A percentile compares a stretch with the other conserved stretches of the same genome.
phyloP scores from a whole-genome alignment of 2,888 invertebrate species.

The Steromphala cineraria region DNA sequence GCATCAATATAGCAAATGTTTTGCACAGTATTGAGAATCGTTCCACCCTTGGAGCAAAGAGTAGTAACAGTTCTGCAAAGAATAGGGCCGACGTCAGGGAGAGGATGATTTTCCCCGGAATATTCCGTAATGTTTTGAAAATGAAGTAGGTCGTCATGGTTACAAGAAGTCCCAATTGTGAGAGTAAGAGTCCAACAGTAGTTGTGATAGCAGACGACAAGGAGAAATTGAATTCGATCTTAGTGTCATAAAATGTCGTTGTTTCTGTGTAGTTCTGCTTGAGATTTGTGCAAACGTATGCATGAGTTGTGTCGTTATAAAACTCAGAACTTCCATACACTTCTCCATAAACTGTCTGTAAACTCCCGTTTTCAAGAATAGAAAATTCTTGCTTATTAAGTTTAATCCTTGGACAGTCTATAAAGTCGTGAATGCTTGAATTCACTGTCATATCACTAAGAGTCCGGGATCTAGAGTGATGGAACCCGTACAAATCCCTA shows the following conservation, averaged over 20 bases:
- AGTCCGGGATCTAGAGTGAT: not conserved
- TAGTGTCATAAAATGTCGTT: not conserved
- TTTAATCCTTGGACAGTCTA: not conserved
- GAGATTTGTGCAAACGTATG: conserved; percentile 41
- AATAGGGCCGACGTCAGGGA: conserved; percentile 77
- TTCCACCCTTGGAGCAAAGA: conserved; percentile 74
- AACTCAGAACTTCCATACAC: conserved; percentile 32
- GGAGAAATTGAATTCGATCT: conserved; percentile 31
- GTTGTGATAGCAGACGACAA: conserved; percentile 74
- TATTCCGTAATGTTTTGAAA: conserved; percentile 77
- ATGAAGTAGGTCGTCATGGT: conserved; percentile 76
- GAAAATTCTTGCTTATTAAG: not conserved
- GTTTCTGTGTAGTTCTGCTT: conserved; percentile 30
- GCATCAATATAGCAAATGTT: conserved; percentile 75
- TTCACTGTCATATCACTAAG: conserved; percentile 2
- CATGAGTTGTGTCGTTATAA: conserved; percentile 20
- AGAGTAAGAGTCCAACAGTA: conserved; percentile 81
- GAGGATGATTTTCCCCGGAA: conserved; percentile 78
- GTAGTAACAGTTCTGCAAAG: conserved; percentile 77
- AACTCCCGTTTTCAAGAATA: conserved; percentile 25
- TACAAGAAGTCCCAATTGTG: conserved; percentile 76
- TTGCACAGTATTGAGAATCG: conserved; percentile 25
- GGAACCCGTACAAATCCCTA: not conserved
- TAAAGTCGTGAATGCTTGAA: not conserved
- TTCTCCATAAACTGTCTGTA: conserved; percentile 20